A percentile compares a stretch with the other conserved stretches of the same genome.
Evolutionary conservation across 2,888 invertebrate species (phyloP).

Genomic region (Scaptomyza reducta): DNA sequence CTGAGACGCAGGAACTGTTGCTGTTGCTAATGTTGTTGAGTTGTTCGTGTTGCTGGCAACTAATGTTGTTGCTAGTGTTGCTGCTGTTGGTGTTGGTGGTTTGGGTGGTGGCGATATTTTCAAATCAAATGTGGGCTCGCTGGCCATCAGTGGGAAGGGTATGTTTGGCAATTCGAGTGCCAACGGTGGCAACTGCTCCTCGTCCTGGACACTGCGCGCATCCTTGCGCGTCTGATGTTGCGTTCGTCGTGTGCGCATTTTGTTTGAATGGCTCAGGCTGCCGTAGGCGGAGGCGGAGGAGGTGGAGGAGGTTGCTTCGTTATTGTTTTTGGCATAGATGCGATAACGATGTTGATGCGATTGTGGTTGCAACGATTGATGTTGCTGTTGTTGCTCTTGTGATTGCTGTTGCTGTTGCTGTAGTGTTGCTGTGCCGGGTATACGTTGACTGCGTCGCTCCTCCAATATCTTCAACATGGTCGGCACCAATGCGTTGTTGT

Average conservation of each 20-base stretch:
- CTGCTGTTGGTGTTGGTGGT: not conserved
- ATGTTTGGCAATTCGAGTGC: constrained; percentile 85
- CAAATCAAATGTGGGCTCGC: constrained; percentile 83
- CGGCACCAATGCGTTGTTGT: constrained; percentile 86
- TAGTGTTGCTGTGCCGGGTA: constrained; percentile 74
- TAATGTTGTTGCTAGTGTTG: constrained; percentile 6
- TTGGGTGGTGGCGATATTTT: constrained; percentile 32
- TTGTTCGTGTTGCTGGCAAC: not conserved
- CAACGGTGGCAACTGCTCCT: constrained; percentile 81
- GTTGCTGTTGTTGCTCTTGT: constrained; percentile 4
- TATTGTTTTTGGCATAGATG: constrained; percentile 28
- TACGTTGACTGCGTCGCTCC: constrained; percentile 86
- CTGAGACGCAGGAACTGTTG: not conserved
- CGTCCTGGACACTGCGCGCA: constrained; percentile 64
- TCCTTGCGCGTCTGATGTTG: constrained; percentile 65
- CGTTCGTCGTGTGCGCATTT: constrained; percentile 63
- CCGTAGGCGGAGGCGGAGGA: not conserved
- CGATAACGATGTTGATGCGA: constrained; percentile 23
- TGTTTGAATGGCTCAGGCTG: constrained; percentile 50
- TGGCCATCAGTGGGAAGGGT: constrained; percentile 82
- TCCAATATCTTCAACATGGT: constrained; percentile 87
- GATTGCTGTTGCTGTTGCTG: constrained; percentile 14
- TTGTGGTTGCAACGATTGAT: constrained; percentile 8
- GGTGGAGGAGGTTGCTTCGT: not conserved
- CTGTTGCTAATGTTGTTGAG: not conserved